Evolutionary conservation across 2,888 invertebrate genomes (phyloP), one percentile per base, ranked within the genome.

Genomic region (Dasysyrphus albostriatus): DNA sequence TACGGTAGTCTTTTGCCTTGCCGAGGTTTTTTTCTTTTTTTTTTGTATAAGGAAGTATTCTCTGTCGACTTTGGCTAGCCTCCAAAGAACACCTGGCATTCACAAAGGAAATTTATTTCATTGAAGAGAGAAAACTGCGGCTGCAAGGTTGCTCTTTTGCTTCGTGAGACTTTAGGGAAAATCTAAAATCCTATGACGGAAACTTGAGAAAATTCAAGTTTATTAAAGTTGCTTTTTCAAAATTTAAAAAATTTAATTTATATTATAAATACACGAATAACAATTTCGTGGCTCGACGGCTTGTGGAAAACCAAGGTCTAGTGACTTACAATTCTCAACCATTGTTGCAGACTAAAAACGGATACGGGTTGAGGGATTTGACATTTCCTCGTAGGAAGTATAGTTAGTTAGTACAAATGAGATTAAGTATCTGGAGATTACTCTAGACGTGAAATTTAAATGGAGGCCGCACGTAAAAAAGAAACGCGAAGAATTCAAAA

Each of bases 41-140:
- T 58, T 59, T 12, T 58, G 39, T 32, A 12, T 34, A 34, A 49
- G 39, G 16, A 58, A 32, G 37, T 12, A 37, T 56, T 47, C 70
- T 37, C 39, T 47, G 76, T 72, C 51, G 84, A 77, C 80, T 77
- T 85, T 85, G 85, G 85, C 85, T 85, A 63, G 81, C 67, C 76
- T 85, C 85, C 85, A 85, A 76, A 63, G 61, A 81, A 77, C 77
- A 85, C 85, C 85, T 7, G 81, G 85, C 81, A 76, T 61, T 81
- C 81, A 81, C 81, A 85, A 85, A 85, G 85, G 59, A 73, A 85
- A 81, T 85, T 81, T 85, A 85, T 85, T 76, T 80, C 54, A 65
- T 56, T 84, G 59, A 59, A 65, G 24, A 72, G 47, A 67, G 51
- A 10, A 44, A 42, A 42, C 39, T 59, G 14, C 24, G 24, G 10